These are phyloP conservation scores for Chascanopsetta lugubris DNA, from an alignment of 2,113 vertebrate genomes.

Conservation along the genomic window DNA sequence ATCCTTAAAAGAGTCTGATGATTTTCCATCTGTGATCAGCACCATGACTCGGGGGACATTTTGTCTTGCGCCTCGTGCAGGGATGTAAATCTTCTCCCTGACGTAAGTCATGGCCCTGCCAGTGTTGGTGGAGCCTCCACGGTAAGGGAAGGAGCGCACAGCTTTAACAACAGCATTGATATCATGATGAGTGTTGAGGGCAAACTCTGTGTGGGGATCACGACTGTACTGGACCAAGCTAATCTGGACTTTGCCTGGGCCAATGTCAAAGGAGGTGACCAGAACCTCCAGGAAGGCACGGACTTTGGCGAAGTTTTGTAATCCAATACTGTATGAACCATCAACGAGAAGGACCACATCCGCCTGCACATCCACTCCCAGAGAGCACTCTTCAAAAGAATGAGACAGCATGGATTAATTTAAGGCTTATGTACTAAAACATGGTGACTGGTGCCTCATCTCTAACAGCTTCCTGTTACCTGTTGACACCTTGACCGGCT, in stretches of 20 bases:
- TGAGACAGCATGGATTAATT: constrained; percentile 73
- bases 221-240: constrained; percentile 99
- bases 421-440: not conserved
- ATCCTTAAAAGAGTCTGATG: constrained; percentile 95
- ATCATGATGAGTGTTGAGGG: constrained; percentile 91
- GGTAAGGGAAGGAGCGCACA: constrained; percentile 94
- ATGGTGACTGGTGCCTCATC: not conserved
- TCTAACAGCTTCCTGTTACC: constrained; percentile 78
- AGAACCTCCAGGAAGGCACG: constrained; percentile 96
- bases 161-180: constrained; percentile 90
- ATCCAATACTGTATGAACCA: constrained; percentile 98
- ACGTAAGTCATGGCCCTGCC: constrained; percentile 98
- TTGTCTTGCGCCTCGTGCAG: constrained; percentile 87
- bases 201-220: constrained; percentile 95
- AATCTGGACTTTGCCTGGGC: constrained; percentile 90
- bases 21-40: constrained; percentile 98
- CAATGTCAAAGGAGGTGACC: constrained; percentile 95
- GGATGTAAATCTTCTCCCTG: constrained; percentile 91
- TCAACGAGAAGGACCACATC: constrained; percentile 97
- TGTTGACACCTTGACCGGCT: constrained; percentile 91
- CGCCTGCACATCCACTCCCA: constrained; percentile 96
- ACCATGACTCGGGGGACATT: constrained; percentile 98
- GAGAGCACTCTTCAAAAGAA: constrained; percentile 90
- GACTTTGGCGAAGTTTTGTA: constrained; percentile 98
- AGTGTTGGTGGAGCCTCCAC: constrained; percentile 99